A percentile compares a stretch with the other conserved stretches of the same genome.
Conservation (phyloP, 2,113 vertebrate species). For the human region DNA sequence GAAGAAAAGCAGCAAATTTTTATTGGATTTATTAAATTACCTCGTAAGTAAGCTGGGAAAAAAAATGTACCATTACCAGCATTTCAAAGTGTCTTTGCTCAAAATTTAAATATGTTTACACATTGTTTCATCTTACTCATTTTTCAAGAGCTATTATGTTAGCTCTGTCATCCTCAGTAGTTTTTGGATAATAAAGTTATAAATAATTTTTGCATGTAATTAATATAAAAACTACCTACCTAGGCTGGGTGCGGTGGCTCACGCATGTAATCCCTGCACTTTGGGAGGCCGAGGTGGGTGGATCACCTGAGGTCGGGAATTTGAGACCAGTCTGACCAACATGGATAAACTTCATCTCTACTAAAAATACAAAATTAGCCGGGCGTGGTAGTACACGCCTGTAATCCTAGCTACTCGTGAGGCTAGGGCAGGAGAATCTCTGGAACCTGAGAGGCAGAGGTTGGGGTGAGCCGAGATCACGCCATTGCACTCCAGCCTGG, state of each 20-base stretch:
- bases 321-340: no score
- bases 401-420: no score
- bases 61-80: neutral
- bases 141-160: neutral
- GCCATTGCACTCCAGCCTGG: no score
- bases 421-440: no score
- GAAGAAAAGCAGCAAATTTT: neutral
- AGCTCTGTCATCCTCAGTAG: neutral
- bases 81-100: neutral
- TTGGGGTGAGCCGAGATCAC: no score
- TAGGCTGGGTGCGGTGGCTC: neutral
- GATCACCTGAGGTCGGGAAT: no score
- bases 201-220: neutral
- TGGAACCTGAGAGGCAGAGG: no score
- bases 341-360: no score
- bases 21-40: neutral
- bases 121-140: neutral
- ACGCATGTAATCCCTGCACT: no score
- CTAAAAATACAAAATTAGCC: no score
- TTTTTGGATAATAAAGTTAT: neutral
- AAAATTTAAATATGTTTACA: constrained; percentile 2
- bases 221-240: neutral
- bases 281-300: no score
- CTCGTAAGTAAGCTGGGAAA: neutral
- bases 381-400: no score